Conservation (phyloP, 2,888 invertebrate genomes). For the Acanthopleura granulata region DNA sequence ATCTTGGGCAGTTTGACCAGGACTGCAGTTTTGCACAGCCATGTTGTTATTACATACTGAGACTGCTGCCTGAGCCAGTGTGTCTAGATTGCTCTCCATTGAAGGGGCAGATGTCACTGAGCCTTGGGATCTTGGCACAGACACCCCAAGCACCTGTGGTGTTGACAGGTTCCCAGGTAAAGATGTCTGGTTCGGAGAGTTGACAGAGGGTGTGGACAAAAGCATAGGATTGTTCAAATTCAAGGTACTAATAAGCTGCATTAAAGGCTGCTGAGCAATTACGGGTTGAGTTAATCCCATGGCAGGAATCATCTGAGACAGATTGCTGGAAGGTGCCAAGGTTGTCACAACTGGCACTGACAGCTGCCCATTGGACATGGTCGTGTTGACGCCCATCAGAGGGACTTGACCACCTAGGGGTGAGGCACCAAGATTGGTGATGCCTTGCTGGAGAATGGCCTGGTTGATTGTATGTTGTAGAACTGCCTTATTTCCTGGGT, state of each 20-base stretch:
- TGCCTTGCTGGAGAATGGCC: neutral
- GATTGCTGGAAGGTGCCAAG: conserved; percentile 50
- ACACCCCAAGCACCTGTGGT: neutral
- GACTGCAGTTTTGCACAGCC: neutral
- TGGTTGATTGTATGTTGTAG: conserved; percentile 3
- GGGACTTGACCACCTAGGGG: conserved; percentile 18
- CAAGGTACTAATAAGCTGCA: conserved; percentile 34
- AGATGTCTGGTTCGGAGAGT: neutral
- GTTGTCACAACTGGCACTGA: conserved; percentile 59
- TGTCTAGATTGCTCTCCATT: neutral
- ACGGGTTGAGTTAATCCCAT: conserved; percentile 40
- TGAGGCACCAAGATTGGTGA: neutral
- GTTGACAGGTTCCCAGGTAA: neutral
- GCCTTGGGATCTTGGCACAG: neutral
- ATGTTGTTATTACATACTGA: neutral
- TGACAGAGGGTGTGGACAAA: conserved; percentile 24
- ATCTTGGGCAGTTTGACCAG: neutral
- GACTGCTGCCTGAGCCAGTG: neutral
- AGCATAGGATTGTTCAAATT: conserved; percentile 31
- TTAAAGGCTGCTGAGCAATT: conserved; percentile 28
- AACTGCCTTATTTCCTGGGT: neutral
- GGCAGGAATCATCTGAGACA: conserved; percentile 64
- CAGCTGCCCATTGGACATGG: conserved; percentile 55
- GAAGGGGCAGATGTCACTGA: neutral
- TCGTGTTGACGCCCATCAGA: conserved; percentile 38